phyloP scores from a whole-genome alignment of 2,888 invertebrate genomes.

The Platycheirus rosarum region DNA sequence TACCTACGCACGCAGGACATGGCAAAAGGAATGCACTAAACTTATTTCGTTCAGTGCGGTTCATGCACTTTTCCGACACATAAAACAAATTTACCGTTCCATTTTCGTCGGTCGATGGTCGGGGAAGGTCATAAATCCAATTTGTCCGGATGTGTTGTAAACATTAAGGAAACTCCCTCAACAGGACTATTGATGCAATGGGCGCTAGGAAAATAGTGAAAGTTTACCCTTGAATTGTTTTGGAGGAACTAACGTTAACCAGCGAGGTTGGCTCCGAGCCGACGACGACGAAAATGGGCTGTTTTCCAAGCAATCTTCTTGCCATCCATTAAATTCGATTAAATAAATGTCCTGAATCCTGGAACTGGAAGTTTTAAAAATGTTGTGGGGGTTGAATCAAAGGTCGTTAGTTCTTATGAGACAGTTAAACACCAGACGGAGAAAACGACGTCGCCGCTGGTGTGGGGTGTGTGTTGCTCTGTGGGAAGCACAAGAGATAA shows the following conservation, averaged over 20 bases:
- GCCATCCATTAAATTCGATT: conserved; percentile 24
- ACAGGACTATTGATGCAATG: not conserved
- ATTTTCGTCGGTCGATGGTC: conserved; percentile 2
- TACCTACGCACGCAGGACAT: conserved; percentile 53
- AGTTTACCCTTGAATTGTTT: conserved; percentile 13
- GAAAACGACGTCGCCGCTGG: not conserved
- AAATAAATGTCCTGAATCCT: not conserved
- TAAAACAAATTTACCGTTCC: conserved; percentile 64
- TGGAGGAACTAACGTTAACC: conserved; percentile 6
- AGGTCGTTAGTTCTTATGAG: conserved; percentile 25
- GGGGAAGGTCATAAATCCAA: conserved; percentile 60
- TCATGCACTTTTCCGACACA: conserved; percentile 66
- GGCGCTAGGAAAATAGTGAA: not conserved
- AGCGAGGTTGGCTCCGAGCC: not conserved
- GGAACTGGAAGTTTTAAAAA: not conserved
- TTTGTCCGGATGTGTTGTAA: conserved; percentile 68
- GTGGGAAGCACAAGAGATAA: conserved; percentile 27
- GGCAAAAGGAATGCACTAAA: conserved; percentile 29
- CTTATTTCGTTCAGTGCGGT: conserved; percentile 38
- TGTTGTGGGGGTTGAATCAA: not conserved
- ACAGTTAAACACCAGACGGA: conserved; percentile 6
- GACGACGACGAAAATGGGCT: not conserved
- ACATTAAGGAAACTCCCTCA: conserved; percentile 62
- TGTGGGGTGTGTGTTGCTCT: not conserved
- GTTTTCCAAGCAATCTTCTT: not conserved